Evolutionary conservation across 2,113 vertebrate species (phyloP).

Genomic region (Forbesichthys papilliferus): DNA sequence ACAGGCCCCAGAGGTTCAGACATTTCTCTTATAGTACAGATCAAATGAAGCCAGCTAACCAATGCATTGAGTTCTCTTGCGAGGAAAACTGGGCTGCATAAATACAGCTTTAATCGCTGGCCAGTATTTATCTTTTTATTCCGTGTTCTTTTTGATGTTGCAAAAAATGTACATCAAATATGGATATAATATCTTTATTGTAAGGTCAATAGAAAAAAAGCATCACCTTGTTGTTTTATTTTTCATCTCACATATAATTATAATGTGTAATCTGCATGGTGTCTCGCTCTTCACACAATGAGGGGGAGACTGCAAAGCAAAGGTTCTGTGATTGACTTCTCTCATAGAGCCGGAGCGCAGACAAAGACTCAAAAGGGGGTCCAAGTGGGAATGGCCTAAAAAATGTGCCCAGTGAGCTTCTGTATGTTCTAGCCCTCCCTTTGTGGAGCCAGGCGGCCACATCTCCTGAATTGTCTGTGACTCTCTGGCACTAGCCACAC

Average conservation of each 20-base stretch:
- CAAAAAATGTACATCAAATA: conserved; percentile 59
- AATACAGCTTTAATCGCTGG: conserved; percentile 78
- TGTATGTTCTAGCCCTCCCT: conserved; percentile 73
- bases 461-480: conserved; percentile 83
- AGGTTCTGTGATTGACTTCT: conserved; percentile 79
- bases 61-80: conserved; percentile 65
- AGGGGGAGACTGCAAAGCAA: conserved; percentile 36
- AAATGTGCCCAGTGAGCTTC: conserved; percentile 77
- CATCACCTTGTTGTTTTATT: conserved; percentile 48
- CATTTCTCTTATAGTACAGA: conserved; percentile 68
- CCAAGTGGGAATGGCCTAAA: conserved; percentile 74
- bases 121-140: conserved; percentile 75
- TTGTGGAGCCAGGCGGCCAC: conserved; percentile 73
- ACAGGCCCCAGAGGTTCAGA: conserved; percentile 71
- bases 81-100: conserved; percentile 76
- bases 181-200: conserved; percentile 69
- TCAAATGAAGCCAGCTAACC: conserved; percentile 76
- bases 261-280: conserved; percentile 25
- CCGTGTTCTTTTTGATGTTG: conserved; percentile 71
- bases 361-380: conserved; percentile 82
- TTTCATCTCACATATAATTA: conserved; percentile 55
- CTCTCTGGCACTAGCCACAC: conserved; percentile 79
- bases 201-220: conserved; percentile 47
- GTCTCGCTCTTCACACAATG: conserved; percentile 10
- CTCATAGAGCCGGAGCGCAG: conserved; percentile 67